phyloP scores from a whole-genome alignment of 2,113 vertebrate species.

The Apaloderma vittatum region DNA sequence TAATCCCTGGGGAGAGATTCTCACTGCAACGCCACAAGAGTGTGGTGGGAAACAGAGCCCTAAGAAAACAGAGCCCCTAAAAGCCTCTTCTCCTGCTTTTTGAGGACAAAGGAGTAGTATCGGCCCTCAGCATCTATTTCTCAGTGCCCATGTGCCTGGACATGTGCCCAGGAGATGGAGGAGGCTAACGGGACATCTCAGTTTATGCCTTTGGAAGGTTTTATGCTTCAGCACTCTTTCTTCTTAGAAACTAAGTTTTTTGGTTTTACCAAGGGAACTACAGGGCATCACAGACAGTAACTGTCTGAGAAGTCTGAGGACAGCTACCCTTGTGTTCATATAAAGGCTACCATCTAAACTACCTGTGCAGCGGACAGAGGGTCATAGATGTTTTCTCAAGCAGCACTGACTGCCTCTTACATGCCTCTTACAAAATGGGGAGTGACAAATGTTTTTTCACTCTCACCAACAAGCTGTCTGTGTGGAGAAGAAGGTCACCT shows the following conservation, averaged over 20 bases:
- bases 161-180: neutral
- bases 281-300: neutral
- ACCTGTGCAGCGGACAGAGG: neutral
- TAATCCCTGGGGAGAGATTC: fast-evolving
- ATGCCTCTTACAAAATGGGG: neutral
- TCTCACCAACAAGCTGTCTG: constrained; percentile 32
- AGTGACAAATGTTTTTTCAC: neutral
- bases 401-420: neutral
- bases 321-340: neutral
- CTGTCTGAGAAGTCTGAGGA: neutral
- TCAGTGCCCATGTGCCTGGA: neutral
- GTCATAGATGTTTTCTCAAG: neutral
- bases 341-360: neutral
- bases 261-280: neutral
- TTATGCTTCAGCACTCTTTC: neutral
- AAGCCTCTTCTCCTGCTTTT: neutral
- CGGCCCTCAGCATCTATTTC: neutral
- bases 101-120: neutral
- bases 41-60: neutral
- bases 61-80: no score
- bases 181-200: neutral
- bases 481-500: constrained; percentile 85
- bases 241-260: neutral
- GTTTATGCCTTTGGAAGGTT: neutral
- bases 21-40: neutral